Conservation (phyloP, 2,797 vertebrate genomes). For the Petrocephalus sullivani region DNA sequence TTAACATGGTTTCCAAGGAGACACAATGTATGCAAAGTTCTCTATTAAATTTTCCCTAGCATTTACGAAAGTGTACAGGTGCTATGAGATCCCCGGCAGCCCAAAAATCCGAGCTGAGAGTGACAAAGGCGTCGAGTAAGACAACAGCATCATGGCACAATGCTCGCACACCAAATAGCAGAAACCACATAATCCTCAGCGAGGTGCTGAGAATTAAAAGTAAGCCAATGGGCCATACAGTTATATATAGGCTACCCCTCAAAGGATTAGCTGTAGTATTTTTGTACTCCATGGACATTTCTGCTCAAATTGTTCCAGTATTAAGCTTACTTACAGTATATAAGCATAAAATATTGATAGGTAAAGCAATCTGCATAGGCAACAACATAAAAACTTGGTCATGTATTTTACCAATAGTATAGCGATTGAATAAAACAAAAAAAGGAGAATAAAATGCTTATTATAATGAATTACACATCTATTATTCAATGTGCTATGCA, state of each 20-base stretch:
- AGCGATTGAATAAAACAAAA: not conserved
- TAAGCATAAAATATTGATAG: not conserved
- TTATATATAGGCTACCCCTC: not conserved
- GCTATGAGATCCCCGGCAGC: too few species aligned
- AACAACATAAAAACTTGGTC: not conserved
- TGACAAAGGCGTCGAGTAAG: not conserved
- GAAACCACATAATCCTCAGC: not conserved
- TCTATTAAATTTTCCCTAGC: not conserved
- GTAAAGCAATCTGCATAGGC: not conserved
- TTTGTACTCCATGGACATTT: slow-evolving; percentile 12
- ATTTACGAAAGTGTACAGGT: not conserved
- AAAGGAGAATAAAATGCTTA: not conserved
- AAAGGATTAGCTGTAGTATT: slow-evolving; percentile 14
- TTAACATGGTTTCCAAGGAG: not conserved
- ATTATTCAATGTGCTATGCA: not conserved
- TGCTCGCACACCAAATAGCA: not conserved
- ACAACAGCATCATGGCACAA: not conserved
- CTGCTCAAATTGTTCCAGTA: slow-evolving; percentile 2
- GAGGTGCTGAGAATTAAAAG: not conserved
- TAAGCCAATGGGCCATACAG: not conserved
- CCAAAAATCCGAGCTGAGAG: not conserved
- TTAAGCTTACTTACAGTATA: slow-evolving; percentile 5
- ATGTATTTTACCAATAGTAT: not conserved
- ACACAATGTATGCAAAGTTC: not conserved
- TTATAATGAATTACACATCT: not conserved